Conservation (phyloP, 1,140 invertebrate species). For the Bradynema listronoti region DNA sequence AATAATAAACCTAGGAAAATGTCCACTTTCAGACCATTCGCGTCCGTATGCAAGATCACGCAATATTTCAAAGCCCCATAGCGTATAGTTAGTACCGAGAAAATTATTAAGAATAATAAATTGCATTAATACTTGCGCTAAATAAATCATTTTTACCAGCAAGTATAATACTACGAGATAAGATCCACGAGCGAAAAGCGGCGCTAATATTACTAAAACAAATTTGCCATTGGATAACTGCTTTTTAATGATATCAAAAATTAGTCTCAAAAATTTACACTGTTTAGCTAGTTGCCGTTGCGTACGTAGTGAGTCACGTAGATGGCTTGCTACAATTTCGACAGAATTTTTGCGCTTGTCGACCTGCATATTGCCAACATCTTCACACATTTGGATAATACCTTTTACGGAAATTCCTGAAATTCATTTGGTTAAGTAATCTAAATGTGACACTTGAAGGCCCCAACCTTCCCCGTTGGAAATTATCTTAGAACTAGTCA, state of each 20-base stretch:
- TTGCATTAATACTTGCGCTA: conserved; percentile 61
- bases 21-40: conserved; percentile 59
- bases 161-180: conserved; percentile 62
- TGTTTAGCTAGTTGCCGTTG: conserved; percentile 38
- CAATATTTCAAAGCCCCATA: conserved; percentile 63
- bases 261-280: conserved; percentile 8
- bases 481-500: too few species aligned
- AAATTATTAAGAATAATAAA: conserved; percentile 62
- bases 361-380: conserved; percentile 51
- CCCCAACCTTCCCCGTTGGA: too few species aligned
- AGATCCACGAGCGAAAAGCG: conserved; percentile 60
- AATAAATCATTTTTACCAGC: conserved; percentile 61
- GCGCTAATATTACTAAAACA: conserved; percentile 39
- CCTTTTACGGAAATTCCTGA: conserved; percentile 47
- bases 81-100: conserved; percentile 60
- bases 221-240: too few species aligned
- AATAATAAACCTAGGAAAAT: conserved; percentile 47
- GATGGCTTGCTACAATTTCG: conserved; percentile 55
- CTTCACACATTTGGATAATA: conserved; percentile 55
- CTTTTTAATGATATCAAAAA: too few species aligned
- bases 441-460: too few species aligned
- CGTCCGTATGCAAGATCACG: conserved; percentile 58
- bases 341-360: conserved; percentile 46
- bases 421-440: background rate
- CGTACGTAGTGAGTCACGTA: conserved; percentile 46